Evolutionary conservation across 2,888 invertebrate genomes (phyloP).

Genomic region (Cinara cedri): DNA sequence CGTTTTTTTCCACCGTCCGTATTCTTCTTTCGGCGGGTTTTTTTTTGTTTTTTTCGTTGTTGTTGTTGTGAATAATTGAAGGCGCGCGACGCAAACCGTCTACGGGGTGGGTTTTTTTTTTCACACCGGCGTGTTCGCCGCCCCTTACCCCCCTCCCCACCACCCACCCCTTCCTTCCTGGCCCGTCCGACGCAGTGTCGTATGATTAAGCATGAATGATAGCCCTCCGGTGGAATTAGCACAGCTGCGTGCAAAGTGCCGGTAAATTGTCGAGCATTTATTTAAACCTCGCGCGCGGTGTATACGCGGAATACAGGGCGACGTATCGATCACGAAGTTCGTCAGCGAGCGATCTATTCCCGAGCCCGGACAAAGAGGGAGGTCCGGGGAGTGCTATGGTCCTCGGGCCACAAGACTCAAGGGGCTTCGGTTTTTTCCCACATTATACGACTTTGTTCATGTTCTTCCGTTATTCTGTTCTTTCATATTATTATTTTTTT

Average conservation of each 20-base stretch:
- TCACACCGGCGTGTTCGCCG: background rate
- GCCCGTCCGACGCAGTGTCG: constrained; percentile 26
- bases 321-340: too few relatives aligned
- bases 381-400: too few relatives aligned
- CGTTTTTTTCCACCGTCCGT: background rate
- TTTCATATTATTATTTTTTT: too few relatives aligned
- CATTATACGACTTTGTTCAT: too few relatives aligned
- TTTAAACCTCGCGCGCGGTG: constrained; percentile 17
- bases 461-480: too few relatives aligned
- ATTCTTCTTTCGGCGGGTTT: background rate
- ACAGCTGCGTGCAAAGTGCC: constrained; percentile 38
- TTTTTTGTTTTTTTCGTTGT: background rate
- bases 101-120: background rate
- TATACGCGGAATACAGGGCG: background rate
- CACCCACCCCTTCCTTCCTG: background rate
- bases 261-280: constrained; percentile 48
- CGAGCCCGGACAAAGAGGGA: too few relatives aligned
- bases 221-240: constrained; percentile 43
- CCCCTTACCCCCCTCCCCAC: background rate
- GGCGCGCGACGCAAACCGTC: background rate
- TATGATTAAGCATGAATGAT: constrained; percentile 44
- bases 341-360: too few relatives aligned
- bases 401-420: too few relatives aligned
- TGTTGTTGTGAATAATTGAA: constrained; percentile 22
- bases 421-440: too few relatives aligned